Base-by-base conservation (phyloP, 2,797 vertebrate genomes). In the Distichodus sexfasciatus region DNA sequence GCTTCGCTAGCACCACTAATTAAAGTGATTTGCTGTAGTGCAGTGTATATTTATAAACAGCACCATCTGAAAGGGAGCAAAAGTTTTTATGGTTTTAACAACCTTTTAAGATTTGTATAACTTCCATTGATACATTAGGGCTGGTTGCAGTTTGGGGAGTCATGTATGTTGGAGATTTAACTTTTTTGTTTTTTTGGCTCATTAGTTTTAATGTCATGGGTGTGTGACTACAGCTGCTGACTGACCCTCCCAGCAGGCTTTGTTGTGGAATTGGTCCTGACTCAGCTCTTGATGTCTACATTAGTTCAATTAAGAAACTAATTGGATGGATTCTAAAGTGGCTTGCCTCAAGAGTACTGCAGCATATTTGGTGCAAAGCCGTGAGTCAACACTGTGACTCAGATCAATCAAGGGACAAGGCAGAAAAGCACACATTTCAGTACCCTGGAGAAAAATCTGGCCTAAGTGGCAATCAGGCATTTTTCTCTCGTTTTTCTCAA, bases 241-340 rank as follows among this genome's bases (percentile, higher is more conserved):
- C 53, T 47, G 12, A 47, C 38, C 65, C 35, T 35, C 66, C 21
- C 53, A 59, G 15, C 33, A 59, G 44, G 15, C 29, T 54, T 21
- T 28, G 14, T 33, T 23, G 19, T 35, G 24, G 19, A 35, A 28
- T 28, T 40, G 50, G 41, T n/a, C 44, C 54, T 59, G 66, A 57
- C 43, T 68, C 54, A 48, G 54, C 33, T 48, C 11, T 38, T 68
- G 54, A 59, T 68, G 54, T 48, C 54, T 59, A 48, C 33, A 59
- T 68, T 50, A 68, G 55, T 59, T 68, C 29, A 68, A 59, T 59
- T 68, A 59, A 19, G 43, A 48, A 21, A 33, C 43, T 55, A 40
- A 68, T 44, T 66, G 54, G 54, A 58, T 40, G 54, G 35, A 23
- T 58, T 38, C 33, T 58, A 24, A 58, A 58, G 54, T 58, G 54